Conservation (phyloP, 2,797 vertebrate species). For the Acestrorhynchus altus region DNA sequence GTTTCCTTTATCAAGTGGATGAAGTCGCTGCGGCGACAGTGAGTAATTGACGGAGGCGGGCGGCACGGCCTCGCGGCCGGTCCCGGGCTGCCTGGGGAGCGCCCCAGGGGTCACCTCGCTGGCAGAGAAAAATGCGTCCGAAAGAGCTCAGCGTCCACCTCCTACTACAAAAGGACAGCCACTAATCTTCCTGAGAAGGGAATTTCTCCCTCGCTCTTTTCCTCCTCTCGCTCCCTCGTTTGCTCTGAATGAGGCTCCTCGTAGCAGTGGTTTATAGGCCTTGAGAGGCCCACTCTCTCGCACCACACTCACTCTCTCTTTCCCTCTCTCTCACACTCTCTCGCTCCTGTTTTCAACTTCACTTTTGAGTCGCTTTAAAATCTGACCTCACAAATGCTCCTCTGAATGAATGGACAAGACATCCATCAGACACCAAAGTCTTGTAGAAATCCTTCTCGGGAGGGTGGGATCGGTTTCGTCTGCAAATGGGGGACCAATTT, state of each 20-base stretch:
- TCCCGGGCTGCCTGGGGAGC: constrained; percentile 56
- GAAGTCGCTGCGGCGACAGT: constrained; percentile 68
- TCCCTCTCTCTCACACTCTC: background rate
- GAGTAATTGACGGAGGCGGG: constrained; percentile 80
- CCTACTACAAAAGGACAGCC: constrained; percentile 67
- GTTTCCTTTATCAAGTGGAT: constrained; percentile 78
- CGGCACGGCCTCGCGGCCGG: constrained; percentile 39
- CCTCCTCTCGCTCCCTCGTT: constrained; percentile 11
- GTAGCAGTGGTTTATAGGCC: constrained; percentile 50
- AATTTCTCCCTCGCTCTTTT: constrained; percentile 27
- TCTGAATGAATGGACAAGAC: too few relatives aligned
- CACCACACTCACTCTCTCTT: too few relatives aligned
- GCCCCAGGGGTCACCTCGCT: constrained; percentile 70
- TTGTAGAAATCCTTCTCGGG: too few relatives aligned
- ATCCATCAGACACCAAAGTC: too few relatives aligned
- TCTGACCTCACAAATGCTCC: too few relatives aligned
- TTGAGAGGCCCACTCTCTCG: constrained; percentile 48
- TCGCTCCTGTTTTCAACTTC: background rate
- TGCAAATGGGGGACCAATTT: too few relatives aligned
- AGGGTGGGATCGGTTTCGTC: too few relatives aligned
- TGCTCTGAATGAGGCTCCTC: constrained; percentile 67
- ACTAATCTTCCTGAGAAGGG: constrained; percentile 77
- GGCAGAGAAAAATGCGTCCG: constrained; percentile 81
- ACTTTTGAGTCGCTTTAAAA: too few relatives aligned
- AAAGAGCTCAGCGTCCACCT: constrained; percentile 68